Evolutionary conservation across 1,140 invertebrate species (phyloP).

Genomic region (Drosophila kikkawai): DNA sequence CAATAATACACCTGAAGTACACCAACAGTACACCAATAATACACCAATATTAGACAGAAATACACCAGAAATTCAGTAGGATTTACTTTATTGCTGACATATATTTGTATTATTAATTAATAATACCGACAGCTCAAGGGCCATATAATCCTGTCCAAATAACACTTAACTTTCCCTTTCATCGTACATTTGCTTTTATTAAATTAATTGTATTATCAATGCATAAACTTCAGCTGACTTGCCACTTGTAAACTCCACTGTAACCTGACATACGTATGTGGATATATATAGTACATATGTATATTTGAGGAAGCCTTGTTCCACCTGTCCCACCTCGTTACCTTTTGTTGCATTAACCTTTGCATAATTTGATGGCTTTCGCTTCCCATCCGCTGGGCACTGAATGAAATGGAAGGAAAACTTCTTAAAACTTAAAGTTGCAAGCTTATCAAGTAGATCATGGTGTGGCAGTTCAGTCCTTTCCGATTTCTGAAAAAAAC

Average conservation of each 20-base stretch:
- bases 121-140: too few species aligned
- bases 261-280: not conserved
- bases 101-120: not conserved
- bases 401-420: conserved; percentile 6
- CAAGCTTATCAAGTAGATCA: not conserved
- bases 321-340: conserved; percentile 9
- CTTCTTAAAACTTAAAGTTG: not conserved
- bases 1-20: too few species aligned
- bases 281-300: not conserved
- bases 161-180: not conserved
- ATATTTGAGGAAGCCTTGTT: not conserved
- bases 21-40: too few species aligned
- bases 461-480: not conserved
- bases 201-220: not conserved
- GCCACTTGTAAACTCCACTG: not conserved
- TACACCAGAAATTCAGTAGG: too few species aligned
- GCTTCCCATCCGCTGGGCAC: not conserved
- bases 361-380: conserved; percentile 66
- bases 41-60: too few species aligned
- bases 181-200: not conserved
- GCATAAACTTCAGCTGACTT: not conserved
- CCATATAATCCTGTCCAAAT: not conserved
- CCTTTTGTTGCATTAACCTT: conserved; percentile 58
- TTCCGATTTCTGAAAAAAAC: not conserved
- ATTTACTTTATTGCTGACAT: not conserved